phyloP scores from a whole-genome alignment of 2,797 vertebrate genomes.

The Poecilia picta region DNA sequence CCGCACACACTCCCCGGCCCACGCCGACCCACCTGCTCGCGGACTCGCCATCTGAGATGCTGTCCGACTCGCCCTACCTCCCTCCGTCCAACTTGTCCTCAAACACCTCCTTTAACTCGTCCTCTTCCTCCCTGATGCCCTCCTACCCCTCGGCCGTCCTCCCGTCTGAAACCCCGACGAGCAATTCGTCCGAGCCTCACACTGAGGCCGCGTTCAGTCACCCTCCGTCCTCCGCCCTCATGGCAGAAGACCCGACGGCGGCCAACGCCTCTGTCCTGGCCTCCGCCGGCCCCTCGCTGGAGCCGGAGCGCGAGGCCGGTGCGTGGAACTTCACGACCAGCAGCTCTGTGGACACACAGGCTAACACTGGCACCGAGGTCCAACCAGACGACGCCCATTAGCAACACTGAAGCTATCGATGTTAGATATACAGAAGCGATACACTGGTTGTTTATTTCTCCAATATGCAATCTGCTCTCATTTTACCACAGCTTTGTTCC shows the following conservation, averaged over 20 bases:
- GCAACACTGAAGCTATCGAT: conserved; percentile 13
- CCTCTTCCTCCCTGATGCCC: conserved; percentile 34
- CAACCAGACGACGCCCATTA: conserved; percentile 45
- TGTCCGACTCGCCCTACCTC: conserved; percentile 37
- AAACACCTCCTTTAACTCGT: conserved; percentile 26
- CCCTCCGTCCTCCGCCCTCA: conserved; percentile 26
- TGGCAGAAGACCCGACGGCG: neutral
- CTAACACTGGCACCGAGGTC: conserved; percentile 13
- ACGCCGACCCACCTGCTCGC: conserved; percentile 22
- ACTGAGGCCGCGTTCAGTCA: conserved; percentile 15
- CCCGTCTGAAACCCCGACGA: conserved; percentile 25
- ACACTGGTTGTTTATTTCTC: conserved; percentile 27
- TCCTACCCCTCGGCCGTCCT: conserved; percentile 5
- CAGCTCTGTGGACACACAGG: conserved; percentile 34
- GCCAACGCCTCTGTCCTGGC: conserved; percentile 39
- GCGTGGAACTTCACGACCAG: conserved; percentile 55
- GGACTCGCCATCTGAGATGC: conserved; percentile 19
- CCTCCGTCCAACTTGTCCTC: conserved; percentile 35
- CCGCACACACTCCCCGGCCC: conserved; percentile 45
- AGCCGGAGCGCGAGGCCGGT: conserved; percentile 27
- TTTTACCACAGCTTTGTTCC: conserved; percentile 47
- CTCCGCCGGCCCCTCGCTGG: conserved; percentile 33
- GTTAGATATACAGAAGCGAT: conserved; percentile 14
- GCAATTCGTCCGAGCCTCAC: conserved; percentile 21
- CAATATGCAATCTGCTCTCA: conserved; percentile 14